Evolutionary conservation across 2,888 invertebrate species (phyloP).

Genomic region (Epinotia brunnichana): DNA sequence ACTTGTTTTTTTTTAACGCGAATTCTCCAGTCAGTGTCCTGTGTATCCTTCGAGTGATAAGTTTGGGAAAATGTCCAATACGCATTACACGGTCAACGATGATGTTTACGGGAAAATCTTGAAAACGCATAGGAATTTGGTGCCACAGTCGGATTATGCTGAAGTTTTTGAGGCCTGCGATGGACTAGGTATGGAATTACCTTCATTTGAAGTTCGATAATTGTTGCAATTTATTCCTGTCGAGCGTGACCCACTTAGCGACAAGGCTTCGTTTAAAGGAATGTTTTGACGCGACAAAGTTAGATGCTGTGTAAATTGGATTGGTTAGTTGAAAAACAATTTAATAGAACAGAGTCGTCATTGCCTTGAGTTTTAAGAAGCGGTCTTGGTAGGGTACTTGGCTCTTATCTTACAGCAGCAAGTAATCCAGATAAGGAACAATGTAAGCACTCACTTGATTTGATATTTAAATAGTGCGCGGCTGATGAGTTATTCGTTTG

Average conservation of each 20-base stretch:
- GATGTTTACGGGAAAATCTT: conserved; percentile 78
- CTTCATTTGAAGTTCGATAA: conserved; percentile 24
- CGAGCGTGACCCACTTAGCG: conserved; percentile 24
- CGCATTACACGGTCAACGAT: conserved; percentile 77
- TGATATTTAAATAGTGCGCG: conserved; percentile 28
- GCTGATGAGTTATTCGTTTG: conserved; percentile 25
- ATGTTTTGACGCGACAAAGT: conserved; percentile 28
- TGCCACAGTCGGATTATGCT: conserved; percentile 68
- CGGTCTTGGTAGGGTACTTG: conserved; percentile 40
- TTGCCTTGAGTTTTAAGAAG: conserved; percentile 31
- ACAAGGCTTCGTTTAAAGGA: conserved; percentile 28
- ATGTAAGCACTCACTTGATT: conserved; percentile 27
- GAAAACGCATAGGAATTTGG: conserved; percentile 63
- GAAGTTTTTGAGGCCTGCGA: conserved; percentile 75
- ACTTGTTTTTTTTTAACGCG: conserved; percentile 58
- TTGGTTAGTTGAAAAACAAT: conserved; percentile 7
- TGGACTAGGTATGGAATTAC: conserved; percentile 67
- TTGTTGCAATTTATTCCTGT: conserved; percentile 21
- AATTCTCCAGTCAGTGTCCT: conserved; percentile 64
- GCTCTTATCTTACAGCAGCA: conserved; percentile 42
- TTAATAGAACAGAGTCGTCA: neutral
- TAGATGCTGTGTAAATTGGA: conserved; percentile 20
- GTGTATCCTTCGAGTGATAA: conserved; percentile 55
- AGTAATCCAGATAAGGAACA: conserved; percentile 50
- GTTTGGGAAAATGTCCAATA: conserved; percentile 60